Evolutionary conservation across 2,888 invertebrate species (phyloP), one percentile per base, ranked within the genome.

Genomic region (Eupithecia vulgata): DNA sequence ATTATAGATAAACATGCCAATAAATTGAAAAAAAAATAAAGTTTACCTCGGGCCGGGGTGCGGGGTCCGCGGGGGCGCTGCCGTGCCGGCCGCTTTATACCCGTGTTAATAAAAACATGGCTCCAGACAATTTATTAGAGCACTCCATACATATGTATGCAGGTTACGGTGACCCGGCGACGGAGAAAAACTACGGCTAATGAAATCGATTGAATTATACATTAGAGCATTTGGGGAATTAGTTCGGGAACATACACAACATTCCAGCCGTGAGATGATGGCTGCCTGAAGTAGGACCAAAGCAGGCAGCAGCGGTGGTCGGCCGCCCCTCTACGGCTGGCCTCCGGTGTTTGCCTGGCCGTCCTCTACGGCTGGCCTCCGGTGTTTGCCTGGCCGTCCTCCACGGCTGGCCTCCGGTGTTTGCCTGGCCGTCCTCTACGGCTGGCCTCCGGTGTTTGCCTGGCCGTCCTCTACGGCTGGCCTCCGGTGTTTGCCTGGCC

Each of bases 121-220:
- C 82, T 83, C 80, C 80, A 71, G 73, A 81, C 87, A 91, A 92
- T 92, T 90, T 90, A 91, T 91, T 90, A 91, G 88, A 89, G 88
- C 67, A 62, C 80, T 77, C 83, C 87, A 92, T 91, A 87, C 91
- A 92, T 92, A 93, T 92, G 91, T 87, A 91, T 90, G 88, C 83
- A 85, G 85, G 84, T 83, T 85, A 84, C 81, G 84, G 84, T 83
- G 83, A 84, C 81, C 81, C 79, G 75, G 65, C 76, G 67, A 67
- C 79, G 72, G 64, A 81, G 88, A 92, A 92, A 90, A 92, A 91
- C 90, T 89, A 81, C 82, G 79, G 82, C 88, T 91, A 91, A 92
- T 90, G 85, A 84, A 91, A 91, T 87, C 92, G 81, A 88, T 87
- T 93, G 93, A 89, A 93, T 93, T 91, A 93, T 84, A 91, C 93